Evolutionary conservation across 2,797 vertebrate genomes (phyloP).

Genomic region (Poecilia picta): DNA sequence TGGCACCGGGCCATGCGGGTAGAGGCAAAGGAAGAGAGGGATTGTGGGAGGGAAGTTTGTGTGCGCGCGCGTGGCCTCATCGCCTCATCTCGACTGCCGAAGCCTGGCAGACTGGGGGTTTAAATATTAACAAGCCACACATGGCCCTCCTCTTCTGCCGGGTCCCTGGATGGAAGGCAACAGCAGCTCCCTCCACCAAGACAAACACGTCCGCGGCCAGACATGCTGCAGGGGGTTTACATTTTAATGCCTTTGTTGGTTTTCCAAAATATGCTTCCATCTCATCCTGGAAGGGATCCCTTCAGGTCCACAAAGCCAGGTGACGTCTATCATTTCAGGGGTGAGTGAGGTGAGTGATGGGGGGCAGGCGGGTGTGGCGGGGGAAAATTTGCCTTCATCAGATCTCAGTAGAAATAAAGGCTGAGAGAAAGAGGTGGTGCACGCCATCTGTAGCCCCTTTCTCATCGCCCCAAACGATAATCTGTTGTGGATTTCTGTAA

Average conservation of each 20-base stretch:
- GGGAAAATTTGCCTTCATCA: conserved; percentile 52
- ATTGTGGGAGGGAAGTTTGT: conserved; percentile 60
- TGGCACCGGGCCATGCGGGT: conserved; percentile 59
- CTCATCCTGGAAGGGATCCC: conserved; percentile 79
- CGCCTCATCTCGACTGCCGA: conserved; percentile 70
- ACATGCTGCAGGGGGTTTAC: conserved; percentile 86
- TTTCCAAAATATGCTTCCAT: conserved; percentile 88
- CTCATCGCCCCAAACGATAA: conserved; percentile 52
- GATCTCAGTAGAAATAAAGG: conserved; percentile 39
- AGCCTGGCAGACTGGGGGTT: conserved; percentile 83
- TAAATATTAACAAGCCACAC: conserved; percentile 89
- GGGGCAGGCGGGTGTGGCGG: neutral
- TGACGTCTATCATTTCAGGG: conserved; percentile 72
- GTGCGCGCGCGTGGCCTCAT: conserved; percentile 52
- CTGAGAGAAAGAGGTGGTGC: conserved; percentile 23
- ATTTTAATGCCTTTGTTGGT: conserved; percentile 88
- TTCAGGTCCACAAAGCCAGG: conserved; percentile 80
- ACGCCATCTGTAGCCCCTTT: conserved; percentile 69
- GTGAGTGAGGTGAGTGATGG: conserved; percentile 16
- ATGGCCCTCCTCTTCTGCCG: conserved; percentile 81
- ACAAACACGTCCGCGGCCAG: conserved; percentile 81
- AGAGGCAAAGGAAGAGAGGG: conserved; percentile 34
- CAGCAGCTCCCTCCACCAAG: conserved; percentile 81
- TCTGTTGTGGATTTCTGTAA: conserved; percentile 67
- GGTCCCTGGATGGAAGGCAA: conserved; percentile 79